phyloP scores from a whole-genome alignment of 2,113 vertebrate genomes.

The Abramis brama region DNA sequence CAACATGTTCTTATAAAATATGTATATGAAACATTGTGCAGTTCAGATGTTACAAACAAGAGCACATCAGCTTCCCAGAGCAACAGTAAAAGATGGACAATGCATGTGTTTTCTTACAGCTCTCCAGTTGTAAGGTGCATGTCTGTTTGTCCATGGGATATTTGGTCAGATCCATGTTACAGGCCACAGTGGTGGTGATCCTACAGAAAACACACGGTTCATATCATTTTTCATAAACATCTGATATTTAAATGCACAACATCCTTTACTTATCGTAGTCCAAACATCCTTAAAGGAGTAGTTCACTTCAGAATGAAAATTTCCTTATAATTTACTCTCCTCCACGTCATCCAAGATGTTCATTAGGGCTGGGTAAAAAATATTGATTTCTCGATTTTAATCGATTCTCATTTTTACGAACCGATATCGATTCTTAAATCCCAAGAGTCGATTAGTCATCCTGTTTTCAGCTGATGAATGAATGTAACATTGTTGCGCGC shows the following conservation, averaged over 20 bases:
- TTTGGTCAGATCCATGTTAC: slow-evolving; percentile 92
- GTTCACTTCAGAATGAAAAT: too few relatives aligned
- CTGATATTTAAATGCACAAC: neutral
- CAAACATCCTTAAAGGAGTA: too few relatives aligned
- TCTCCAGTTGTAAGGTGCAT: slow-evolving; percentile 90
- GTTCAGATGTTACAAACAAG: slow-evolving; percentile 26
- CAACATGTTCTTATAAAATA: slow-evolving; percentile 37
- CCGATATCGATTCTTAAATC: too few relatives aligned
- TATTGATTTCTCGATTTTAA: too few relatives aligned
- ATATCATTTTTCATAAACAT: neutral
- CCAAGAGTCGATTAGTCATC: too few relatives aligned
- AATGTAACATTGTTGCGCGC: too few relatives aligned
- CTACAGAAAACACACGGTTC: slow-evolving; percentile 63
- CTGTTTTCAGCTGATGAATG: too few relatives aligned
- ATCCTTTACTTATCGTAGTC: neutral
- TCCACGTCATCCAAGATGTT: too few relatives aligned
- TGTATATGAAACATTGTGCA: slow-evolving; percentile 10
- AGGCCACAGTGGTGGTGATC: slow-evolving; percentile 89
- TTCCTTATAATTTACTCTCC: too few relatives aligned
- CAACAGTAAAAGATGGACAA: neutral
- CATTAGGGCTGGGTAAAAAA: too few relatives aligned
- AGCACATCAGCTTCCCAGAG: slow-evolving; percentile 34
- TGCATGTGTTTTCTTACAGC: slow-evolving; percentile 79
- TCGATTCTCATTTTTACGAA: too few relatives aligned
- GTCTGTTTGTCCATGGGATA: slow-evolving; percentile 94